A percentile compares a stretch with the other conserved stretches of the same genome.
These are phyloP conservation scores for Nasonia longicornis DNA, from an alignment of 1,140 invertebrate species.

Conservation along the genomic window DNA sequence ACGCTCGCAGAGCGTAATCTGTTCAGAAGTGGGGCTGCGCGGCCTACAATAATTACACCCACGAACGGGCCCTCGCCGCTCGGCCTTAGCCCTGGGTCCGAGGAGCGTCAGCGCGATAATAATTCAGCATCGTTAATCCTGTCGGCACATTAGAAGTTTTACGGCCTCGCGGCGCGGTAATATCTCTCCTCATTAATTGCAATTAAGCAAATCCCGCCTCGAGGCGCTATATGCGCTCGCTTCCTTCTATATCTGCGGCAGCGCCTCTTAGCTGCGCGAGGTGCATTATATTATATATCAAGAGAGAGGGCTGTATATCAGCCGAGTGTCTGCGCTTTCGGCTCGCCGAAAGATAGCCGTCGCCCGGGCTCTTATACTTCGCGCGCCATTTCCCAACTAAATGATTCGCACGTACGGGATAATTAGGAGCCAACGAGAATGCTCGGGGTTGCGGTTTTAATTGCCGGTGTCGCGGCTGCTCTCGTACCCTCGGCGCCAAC, in stretches of 20 bases:
- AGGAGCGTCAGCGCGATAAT: slow-evolving; percentile 56
- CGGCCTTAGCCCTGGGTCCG: neutral
- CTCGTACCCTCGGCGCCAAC: slow-evolving; percentile 22
- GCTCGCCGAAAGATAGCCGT: neutral
- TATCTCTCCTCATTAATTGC: slow-evolving; percentile 69
- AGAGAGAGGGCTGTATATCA: neutral
- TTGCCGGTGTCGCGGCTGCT: neutral
- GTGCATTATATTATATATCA: neutral
- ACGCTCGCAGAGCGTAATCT: neutral
- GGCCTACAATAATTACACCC: slow-evolving; percentile 26
- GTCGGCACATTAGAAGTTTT: slow-evolving; percentile 64
- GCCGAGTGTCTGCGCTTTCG: neutral
- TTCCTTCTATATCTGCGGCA: neutral
- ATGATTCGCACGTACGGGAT: neutral
- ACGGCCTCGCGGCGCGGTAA: slow-evolving; percentile 59
- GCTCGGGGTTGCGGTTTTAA: neutral
- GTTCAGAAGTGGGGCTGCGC: neutral
- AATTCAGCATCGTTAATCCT: slow-evolving; percentile 68
- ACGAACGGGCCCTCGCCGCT: neutral
- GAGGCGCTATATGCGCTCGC: slow-evolving; percentile 15
- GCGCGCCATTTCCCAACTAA: neutral
- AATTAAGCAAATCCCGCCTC: slow-evolving; percentile 66
- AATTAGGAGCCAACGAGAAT: neutral
- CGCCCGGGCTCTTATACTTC: neutral
- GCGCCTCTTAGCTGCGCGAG: neutral